Conservation (phyloP, 2,797 vertebrate species). For the Amblyraja radiata region DNA sequence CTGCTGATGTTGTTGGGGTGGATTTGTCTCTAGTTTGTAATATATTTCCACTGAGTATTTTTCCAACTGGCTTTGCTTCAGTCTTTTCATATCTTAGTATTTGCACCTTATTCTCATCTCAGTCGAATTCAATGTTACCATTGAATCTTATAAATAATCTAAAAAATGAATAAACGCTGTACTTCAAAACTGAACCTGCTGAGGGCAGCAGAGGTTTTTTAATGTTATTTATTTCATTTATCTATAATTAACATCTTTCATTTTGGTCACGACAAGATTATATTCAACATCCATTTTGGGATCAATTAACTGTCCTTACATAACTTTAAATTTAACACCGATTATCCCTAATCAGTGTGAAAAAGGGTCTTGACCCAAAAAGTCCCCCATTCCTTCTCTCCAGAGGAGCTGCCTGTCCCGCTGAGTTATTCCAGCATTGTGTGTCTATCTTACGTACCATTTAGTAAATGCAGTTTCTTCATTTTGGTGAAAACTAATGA, state of each 20-base stretch:
- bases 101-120: neutral
- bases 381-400: too few species aligned
- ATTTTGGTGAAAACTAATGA: neutral
- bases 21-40: neutral
- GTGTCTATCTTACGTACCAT: too few species aligned
- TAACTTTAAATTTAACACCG: neutral
- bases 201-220: slow-evolving; percentile 35
- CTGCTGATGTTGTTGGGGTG: neutral
- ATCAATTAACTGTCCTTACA: neutral
- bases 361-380: too few species aligned
- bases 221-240: neutral
- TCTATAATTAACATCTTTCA: neutral
- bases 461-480: neutral
- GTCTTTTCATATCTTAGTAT: neutral
- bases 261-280: neutral
- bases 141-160: neutral
- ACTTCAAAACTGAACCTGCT: neutral
- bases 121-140: neutral
- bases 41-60: neutral
- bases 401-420: too few species aligned
- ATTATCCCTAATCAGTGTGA: too few species aligned
- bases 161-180: neutral
- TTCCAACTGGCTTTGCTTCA: neutral
- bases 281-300: neutral
- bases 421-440: too few species aligned